Base-by-base conservation (phyloP, 2,888 invertebrate species). In the Tuta absoluta region DNA sequence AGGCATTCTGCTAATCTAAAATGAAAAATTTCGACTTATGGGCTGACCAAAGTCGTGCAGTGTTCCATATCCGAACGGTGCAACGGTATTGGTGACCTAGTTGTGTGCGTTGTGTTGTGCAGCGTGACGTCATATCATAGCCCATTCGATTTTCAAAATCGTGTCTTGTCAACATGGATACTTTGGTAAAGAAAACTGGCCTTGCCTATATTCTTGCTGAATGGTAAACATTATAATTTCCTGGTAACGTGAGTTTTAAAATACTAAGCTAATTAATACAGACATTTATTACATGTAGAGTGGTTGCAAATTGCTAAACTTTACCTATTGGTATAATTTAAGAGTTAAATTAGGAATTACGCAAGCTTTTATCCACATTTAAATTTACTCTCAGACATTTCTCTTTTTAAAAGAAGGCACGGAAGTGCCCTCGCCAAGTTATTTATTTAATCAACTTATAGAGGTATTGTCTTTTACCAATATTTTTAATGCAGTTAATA, bases 81-180 rank as follows among this genome's bases (percentile, higher is more conserved):
- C 72, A 77, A 75, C 73, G 74, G 73, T 75, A 73, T 72, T 71
- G 67, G 72, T 82, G 82, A 82, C 82, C 81, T 77, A 81, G 70
- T 75, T 80, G 73, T 68, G 73, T 67, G 64, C 64, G 64, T 24
- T 70, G 72, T 77, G 77, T 75, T 77, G 68, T n/a, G n/a, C n/a
- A n/a, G n/a, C n/a, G n/a, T n/a, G n/a, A n/a, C 70, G 80, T 81
- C 81, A 81, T 81, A 81, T 82, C 81, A 81, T 68, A 60, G 45
- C 65, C 58, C 58, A 59, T 70, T 67, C 53, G 63, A 64, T 69
- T 71, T 72, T 71, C 23, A 41, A 60, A 60, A 33, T 28, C 19
- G 23, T 24, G 1, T 56, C 24, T 28, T 19, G 23, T 10, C 33
- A 10, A 19, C 19, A 23, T n/a, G 24, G 24, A n/a, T 51, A n/a